phyloP scores from a whole-genome alignment of 2,797 vertebrate genomes.

The Dermochelys coriacea region DNA sequence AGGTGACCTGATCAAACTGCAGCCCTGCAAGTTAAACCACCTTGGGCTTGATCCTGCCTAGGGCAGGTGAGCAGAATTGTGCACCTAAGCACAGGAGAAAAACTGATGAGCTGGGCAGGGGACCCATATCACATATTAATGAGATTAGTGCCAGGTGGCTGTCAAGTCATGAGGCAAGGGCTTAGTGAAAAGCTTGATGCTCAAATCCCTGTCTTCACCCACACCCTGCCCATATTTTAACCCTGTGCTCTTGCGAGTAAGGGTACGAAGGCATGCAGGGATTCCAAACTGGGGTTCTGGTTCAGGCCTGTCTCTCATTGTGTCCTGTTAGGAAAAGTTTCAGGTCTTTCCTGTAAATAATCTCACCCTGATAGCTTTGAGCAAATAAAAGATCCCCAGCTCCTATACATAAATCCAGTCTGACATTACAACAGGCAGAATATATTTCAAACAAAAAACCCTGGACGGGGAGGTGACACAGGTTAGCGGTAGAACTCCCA shows the following conservation, averaged over 20 bases:
- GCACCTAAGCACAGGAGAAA: background rate
- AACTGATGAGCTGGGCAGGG: background rate
- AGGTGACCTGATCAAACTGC: fast-evolving
- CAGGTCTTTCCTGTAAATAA: background rate
- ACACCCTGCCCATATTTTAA: background rate
- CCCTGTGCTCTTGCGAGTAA: background rate
- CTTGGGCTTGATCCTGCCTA: background rate
- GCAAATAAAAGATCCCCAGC: background rate
- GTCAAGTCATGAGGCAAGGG: background rate
- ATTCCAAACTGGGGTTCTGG: background rate
- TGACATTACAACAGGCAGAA: background rate
- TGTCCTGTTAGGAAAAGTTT: background rate
- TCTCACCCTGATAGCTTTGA: background rate
- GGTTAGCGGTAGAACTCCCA: background rate
- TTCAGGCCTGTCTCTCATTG: background rate
- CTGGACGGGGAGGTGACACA: background rate
- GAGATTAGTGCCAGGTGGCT: background rate
- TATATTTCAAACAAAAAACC: background rate
- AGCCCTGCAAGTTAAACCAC: fast-evolving
- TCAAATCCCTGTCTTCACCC: background rate
- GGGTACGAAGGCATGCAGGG: background rate
- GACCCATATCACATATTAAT: background rate
- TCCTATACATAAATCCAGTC: background rate
- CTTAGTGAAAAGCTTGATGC: background rate
- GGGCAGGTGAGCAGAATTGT: background rate